Conservation (phyloP, 2,113 vertebrate genomes). For the Poeciliopsis turrubarensis region DNA sequence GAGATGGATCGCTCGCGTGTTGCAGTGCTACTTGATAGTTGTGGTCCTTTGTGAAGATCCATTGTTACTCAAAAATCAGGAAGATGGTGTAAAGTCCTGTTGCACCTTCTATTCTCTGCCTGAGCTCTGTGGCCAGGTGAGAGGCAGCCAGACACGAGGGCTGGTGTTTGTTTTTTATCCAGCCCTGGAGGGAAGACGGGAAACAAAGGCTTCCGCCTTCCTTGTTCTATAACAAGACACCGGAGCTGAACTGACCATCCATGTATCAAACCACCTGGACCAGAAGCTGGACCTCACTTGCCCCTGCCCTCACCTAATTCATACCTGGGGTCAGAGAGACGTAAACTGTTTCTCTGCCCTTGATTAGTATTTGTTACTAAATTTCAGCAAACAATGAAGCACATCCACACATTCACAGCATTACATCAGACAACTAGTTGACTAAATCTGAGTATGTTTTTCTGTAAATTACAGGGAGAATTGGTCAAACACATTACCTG, state of each 20-base stretch:
- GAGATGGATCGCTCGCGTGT: background rate
- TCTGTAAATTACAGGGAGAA: too few species aligned
- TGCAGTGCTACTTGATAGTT: too few species aligned
- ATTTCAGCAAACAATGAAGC: background rate
- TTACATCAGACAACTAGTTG: background rate
- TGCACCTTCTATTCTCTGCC: background rate
- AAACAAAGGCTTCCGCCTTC: slow-evolving; percentile 66
- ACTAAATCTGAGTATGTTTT: background rate
- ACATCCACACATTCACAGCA: background rate
- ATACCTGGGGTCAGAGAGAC: slow-evolving; percentile 48
- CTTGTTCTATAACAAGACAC: slow-evolving; percentile 57
- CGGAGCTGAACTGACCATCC: slow-evolving; percentile 75
- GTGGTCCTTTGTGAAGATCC: too few species aligned
- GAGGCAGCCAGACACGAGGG: background rate
- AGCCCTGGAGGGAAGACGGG: slow-evolving; percentile 66
- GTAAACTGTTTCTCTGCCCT: background rate
- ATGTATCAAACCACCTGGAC: slow-evolving; percentile 75
- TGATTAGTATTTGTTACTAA: background rate
- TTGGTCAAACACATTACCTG: too few species aligned
- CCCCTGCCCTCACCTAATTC: slow-evolving; percentile 46
- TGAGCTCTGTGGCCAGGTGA: slow-evolving; percentile 44
- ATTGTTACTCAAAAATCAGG: background rate
- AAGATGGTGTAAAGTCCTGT: background rate
- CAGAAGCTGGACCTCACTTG: slow-evolving; percentile 69
- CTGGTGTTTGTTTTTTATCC: slow-evolving; percentile 56